Evolutionary conservation across 2,888 invertebrate genomes (phyloP).

Genomic region (Cyclophora punctaria): DNA sequence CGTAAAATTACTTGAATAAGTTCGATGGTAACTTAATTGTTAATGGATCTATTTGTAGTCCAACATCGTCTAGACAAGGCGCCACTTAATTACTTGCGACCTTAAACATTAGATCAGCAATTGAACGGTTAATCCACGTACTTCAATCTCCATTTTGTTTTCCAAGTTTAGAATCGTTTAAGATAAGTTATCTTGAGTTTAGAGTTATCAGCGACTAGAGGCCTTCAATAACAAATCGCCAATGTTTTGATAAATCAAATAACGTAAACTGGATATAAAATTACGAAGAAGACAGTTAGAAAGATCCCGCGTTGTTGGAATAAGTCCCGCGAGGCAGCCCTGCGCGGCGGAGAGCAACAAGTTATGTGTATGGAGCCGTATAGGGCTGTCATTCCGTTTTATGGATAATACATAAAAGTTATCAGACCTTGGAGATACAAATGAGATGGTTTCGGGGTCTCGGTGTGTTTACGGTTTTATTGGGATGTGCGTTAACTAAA

Average conservation of each 20-base stretch:
- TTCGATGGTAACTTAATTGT: no score
- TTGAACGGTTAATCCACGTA: no score
- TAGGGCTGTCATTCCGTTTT: constrained; percentile 15
- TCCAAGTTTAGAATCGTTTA: no score
- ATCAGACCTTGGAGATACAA: constrained; percentile 17
- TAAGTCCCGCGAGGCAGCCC: constrained; percentile 21
- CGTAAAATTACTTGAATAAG: no score
- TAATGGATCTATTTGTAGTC: no score
- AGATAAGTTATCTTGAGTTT: no score
- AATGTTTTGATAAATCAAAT: constrained; percentile 13
- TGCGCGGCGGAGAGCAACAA: constrained; percentile 29
- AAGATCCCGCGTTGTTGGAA: constrained; percentile 18
- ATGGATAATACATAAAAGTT: constrained; percentile 17
- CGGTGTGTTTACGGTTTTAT: constrained; percentile 14
- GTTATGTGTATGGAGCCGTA: constrained; percentile 22
- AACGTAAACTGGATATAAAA: constrained; percentile 16
- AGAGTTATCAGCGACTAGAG: no score
- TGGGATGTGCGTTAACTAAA: constrained; percentile 9
- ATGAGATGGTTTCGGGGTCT: constrained; percentile 15
- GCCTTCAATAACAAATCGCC: not conserved
- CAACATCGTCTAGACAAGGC: no score
- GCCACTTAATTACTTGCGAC: no score
- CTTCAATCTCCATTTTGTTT: no score
- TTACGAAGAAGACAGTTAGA: constrained; percentile 18
- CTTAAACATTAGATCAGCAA: no score